These are phyloP conservation scores for Drosophila multiciliata DNA, from an alignment of 2,888 invertebrate genomes.

Conservation along the genomic window DNA sequence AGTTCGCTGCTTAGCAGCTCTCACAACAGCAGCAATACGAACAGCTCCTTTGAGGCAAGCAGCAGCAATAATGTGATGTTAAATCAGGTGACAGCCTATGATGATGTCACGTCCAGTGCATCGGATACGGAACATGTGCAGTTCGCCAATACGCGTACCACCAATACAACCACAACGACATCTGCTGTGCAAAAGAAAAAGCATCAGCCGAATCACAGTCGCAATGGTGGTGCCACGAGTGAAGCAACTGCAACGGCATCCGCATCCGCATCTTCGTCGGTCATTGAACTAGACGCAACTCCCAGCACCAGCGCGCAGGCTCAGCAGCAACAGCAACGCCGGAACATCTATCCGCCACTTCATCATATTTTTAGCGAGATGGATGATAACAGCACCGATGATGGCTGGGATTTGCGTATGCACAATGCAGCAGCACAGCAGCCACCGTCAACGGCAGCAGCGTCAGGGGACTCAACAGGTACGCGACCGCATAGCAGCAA, in stretches of 20 bases:
- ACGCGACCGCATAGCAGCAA: constrained; percentile 24
- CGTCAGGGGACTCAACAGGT: constrained; percentile 4
- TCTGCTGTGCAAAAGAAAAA: constrained; percentile 73
- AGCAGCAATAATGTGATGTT: constrained; percentile 27
- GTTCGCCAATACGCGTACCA: constrained; percentile 80
- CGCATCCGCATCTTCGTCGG: constrained; percentile 44
- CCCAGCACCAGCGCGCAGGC: constrained; percentile 79
- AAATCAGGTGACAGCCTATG: constrained; percentile 42
- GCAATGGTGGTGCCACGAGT: constrained; percentile 10
- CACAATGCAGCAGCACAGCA: constrained; percentile 34
- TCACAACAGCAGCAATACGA: constrained; percentile 53
- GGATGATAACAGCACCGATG: constrained; percentile 68
- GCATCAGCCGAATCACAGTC: constrained; percentile 46
- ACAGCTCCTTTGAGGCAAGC: constrained; percentile 61
- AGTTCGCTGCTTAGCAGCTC: constrained; percentile 61
- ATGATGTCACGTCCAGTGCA: constrained; percentile 80
- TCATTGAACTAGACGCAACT: constrained; percentile 65
- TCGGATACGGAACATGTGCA: constrained; percentile 82
- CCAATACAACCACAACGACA: constrained; percentile 82
- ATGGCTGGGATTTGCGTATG: constrained; percentile 71
- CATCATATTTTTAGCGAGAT: constrained; percentile 1
- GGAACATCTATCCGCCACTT: constrained; percentile 9
- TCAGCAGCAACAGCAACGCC: constrained; percentile 41
- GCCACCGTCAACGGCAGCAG: constrained; percentile 6
- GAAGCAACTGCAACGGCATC: constrained; percentile 36